A percentile compares a stretch with the other conserved stretches of the same genome.
These are phyloP conservation scores for Herpetotheres cachinnans DNA, from an alignment of 2,113 vertebrate species.

Conservation along the genomic window DNA sequence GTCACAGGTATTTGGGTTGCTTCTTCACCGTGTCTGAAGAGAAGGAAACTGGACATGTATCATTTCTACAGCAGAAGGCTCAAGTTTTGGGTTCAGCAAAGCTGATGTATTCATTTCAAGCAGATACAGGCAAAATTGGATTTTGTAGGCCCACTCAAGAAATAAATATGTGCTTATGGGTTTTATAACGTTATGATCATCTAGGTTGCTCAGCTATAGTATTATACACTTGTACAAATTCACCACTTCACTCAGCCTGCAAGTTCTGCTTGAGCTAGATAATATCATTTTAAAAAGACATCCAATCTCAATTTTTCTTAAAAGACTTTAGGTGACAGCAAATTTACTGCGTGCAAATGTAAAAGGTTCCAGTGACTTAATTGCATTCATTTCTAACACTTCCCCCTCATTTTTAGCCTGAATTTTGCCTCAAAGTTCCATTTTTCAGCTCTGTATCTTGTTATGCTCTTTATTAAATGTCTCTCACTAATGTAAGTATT, in stretches of 20 bases:
- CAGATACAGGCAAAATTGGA: not conserved
- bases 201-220: not conserved
- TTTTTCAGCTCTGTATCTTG: not conserved
- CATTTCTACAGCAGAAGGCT: not conserved
- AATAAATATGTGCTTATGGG: not conserved
- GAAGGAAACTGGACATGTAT: not conserved
- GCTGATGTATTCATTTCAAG: not conserved
- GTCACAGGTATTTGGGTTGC: not conserved
- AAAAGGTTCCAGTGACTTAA: slow-evolving; percentile 10
- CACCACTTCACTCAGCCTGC: not conserved
- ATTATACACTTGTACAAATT: not conserved
- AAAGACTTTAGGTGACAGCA: not conserved
- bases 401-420: not conserved
- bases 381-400: not conserved
- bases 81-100: not conserved
- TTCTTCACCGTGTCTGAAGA: not conserved
- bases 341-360: not conserved
- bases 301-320: not conserved
- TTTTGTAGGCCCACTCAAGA: not conserved
- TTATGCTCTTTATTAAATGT: slow-evolving; percentile 10
- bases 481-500: not conserved
- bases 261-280: slow-evolving; percentile 18
- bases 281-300: not conserved
- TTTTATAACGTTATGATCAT: not conserved
- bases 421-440: slow-evolving; percentile 5